Base-by-base conservation (phyloP, 2,113 vertebrate genomes). In the Pseudopodoces humilis region DNA sequence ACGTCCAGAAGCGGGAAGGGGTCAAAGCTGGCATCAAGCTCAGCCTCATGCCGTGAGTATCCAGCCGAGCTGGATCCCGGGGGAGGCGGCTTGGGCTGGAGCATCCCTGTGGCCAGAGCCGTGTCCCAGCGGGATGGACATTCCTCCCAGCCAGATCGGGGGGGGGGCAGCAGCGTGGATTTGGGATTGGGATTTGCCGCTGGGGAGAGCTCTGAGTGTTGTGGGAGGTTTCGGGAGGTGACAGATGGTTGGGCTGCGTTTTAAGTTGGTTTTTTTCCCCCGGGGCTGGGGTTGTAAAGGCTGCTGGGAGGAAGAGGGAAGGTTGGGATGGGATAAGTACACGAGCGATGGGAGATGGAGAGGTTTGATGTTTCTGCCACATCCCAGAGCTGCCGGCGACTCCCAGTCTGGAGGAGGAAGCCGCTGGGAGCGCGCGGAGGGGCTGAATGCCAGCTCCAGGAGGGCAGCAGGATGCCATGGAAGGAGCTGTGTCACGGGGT, bases 11-110 rank as follows among this genome's bases (percentile, higher is more conserved):
- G 90, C 97, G 99, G 72, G 99, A 99, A 96, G 99, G 99, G 13
- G 98, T 99, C 71, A 99, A 99, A 95, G 98, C 98, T 4, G 99
- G 98, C 17, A 98, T 98, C 83, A 99, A 99, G 67, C 99, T 99
- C 82, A 99, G 99, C 97, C 98, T 99, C 52, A 99, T 99, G 99
- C 99, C 99, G 99, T 99, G 97, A 99, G 99, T 99, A 95, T 49
- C 71, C 18, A 0, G 0, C 17, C 5, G 0, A 7, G 23, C 46
- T 4, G 70, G 15, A 10, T 8, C 5, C 9, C 6, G 47, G 31
- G 24, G 17, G 6, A 64, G 24, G 27, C 14, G 56, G 23, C 39
- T n/a, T 4, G 19, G 43, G 39, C 47, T 49, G 63, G 49, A 63
- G 71, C 14, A 3, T 46, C 55, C 63, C 37, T 7, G 0, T 18